Base-by-base conservation (phyloP, 2,797 vertebrate genomes). In the Halcyon chelicuti region DNA sequence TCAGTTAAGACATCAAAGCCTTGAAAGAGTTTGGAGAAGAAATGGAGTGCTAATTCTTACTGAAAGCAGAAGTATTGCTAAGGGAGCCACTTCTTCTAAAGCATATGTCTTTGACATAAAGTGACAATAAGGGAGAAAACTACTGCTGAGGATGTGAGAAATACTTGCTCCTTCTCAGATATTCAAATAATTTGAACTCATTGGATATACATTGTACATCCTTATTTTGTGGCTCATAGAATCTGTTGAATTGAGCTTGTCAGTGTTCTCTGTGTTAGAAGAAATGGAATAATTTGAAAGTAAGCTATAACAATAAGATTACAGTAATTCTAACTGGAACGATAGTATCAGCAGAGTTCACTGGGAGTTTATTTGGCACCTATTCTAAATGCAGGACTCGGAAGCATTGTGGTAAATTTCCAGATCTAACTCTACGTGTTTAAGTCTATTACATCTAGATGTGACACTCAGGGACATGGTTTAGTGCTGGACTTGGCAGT, bases 1-100 rank as follows among this genome's bases (percentile, higher is more conserved):
- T 96, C 37, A 85, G 84, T 65, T 81, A 93, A 93, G 66, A 95
- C 88, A 94, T 96, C 93, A 96, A 95, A 97, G 92, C 33, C 61
- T 85, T 86, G 74, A 74, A 97, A 95, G 86, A 87, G 68, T 86
- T 88, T 61, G 83, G 70, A 93, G 91, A 96, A 94, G 77, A 95
- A 93, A 91, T 82, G 71, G 71, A 81, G 79, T 65, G 60, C 16
- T 96, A 96, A 96, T 97, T 95, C 93, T 88, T 97, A 90, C 25
- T 94, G 86, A 97, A 96, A 96, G 79, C 42, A 86, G 67, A 95
- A 87, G 19, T 65, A 93, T 95, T 95, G 74, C 71, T 85, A 62
- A 57, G 76, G 94, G 77, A 94, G 37, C 40, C 33, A n/a, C 49
- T 95, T 86, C 62, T 96, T 83, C 74, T 51, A 61, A 78, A 90